Base-by-base conservation (phyloP, 2,888 invertebrate genomes). In the Ferrisia virgata region DNA sequence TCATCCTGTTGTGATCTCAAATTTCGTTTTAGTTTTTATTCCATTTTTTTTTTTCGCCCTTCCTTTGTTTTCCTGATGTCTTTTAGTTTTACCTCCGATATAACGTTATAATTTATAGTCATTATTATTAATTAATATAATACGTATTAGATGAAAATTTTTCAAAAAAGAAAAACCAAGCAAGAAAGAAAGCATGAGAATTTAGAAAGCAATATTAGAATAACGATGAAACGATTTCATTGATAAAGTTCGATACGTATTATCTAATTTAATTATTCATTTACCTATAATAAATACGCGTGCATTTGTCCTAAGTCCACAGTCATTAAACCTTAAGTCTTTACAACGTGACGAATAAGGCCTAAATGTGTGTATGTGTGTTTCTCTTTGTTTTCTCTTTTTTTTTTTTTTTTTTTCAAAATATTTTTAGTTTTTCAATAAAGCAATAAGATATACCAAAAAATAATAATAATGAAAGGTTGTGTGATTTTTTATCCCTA, bases 1-100 rank as follows among this genome's bases (percentile, higher is more conserved):
- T 22, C 36, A 58, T 81, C 81, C 81, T 72, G 72, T 82, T 43
- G 82, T 82, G 82, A 82, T 82, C 82, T 82, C 82, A 82, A 82
- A 58, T 43, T 22, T 82, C 69, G 36, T 82, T 39, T 39, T 40
- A 72, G 36, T 36, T 82, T 64, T 33, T 58, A 58, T 82, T 79
- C 79, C 79, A 47, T 47, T 47, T 43, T 39, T n/a, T n/a, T n/a
- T n/a, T n/a, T n/a, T n/a, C n/a, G n/a, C n/a, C n/a, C n/a, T 33
- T 76, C 36, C 76, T 13, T 43, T 28, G 43, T 79, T 36, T 79
- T 79, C 40, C 25, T 79, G 13, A 22, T 43, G 40, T 79, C 47
- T 28, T 40, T 79, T 31, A 39, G 76, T 33, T 28, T 39, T 36
- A 39, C 39, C 40, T 79, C 39, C 78, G 36, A 36, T 78, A n/a